Evolutionary conservation across 2,888 invertebrate genomes (phyloP).

Genomic region (Candidula unifasciata): DNA sequence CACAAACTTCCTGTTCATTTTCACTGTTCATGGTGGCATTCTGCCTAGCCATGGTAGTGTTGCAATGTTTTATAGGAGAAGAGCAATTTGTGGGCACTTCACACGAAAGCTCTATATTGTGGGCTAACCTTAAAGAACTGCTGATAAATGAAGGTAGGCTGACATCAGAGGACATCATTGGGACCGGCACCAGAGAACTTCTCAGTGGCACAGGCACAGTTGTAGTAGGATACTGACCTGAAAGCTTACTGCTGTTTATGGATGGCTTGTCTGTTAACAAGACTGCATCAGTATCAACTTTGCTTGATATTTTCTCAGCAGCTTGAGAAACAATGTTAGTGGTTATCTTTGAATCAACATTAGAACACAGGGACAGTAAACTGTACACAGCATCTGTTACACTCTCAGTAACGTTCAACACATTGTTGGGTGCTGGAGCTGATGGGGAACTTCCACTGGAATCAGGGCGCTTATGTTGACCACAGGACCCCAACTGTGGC

Average conservation of each 20-base stretch:
- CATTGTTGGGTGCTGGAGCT: background rate
- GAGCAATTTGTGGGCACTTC: background rate
- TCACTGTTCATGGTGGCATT: too few relatives aligned
- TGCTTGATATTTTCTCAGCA: background rate
- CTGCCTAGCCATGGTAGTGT: background rate
- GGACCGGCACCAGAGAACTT: background rate
- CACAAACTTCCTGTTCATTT: background rate
- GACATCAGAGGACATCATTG: background rate
- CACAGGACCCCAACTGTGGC: background rate
- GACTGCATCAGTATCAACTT: background rate
- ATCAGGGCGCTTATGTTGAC: background rate
- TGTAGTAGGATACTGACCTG: background rate
- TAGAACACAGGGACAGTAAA: background rate
- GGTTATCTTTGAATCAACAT: background rate
- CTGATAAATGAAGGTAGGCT: background rate
- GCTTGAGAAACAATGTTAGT: background rate
- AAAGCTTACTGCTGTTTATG: background rate
- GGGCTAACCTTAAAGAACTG: background rate
- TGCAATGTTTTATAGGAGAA: background rate
- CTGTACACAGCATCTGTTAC: background rate
- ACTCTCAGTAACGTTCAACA: background rate
- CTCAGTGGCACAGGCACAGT: too few relatives aligned
- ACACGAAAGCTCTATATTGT: background rate
- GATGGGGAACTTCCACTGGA: background rate
- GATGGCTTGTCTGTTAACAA: background rate